These are phyloP conservation scores for Phalloptychus januarius DNA, from an alignment of 2,797 vertebrate genomes.

Conservation along the genomic window DNA sequence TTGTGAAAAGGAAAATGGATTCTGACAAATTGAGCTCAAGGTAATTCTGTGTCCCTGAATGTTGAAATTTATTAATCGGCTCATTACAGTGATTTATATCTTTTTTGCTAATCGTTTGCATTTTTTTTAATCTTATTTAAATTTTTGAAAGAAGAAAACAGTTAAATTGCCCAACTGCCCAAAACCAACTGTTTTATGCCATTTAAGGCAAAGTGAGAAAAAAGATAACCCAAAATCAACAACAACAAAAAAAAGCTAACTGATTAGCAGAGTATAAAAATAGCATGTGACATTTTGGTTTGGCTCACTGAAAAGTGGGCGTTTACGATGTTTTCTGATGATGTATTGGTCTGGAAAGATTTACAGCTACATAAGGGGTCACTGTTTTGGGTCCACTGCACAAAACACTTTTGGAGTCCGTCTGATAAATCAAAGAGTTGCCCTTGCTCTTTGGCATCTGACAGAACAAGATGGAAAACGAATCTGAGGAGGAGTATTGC, in stretches of 20 bases:
- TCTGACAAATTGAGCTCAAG: neutral
- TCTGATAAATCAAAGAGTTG: slow-evolving; percentile 20
- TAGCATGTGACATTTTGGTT: slow-evolving; percentile 7
- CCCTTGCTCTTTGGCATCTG: slow-evolving; percentile 16
- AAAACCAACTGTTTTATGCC: neutral
- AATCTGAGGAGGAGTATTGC: slow-evolving; percentile 25
- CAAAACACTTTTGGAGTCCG: slow-evolving; percentile 12
- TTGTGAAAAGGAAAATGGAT: neutral
- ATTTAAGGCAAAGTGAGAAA: neutral
- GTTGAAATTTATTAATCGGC: neutral
- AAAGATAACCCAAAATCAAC: neutral
- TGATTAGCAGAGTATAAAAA: slow-evolving; percentile 8
- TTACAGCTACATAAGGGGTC: slow-evolving; percentile 12
- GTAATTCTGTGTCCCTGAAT: neutral
- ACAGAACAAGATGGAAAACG: slow-evolving; percentile 18
- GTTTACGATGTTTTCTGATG: slow-evolving; percentile 9
- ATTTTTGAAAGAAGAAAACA: slow-evolving; percentile 3
- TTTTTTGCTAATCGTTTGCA: neutral
- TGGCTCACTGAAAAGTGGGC: slow-evolving; percentile 3
- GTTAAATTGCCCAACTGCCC: neutral
- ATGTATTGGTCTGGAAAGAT: slow-evolving; percentile 21
- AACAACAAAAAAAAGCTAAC: neutral
- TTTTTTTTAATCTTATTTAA: slow-evolving; percentile 2
- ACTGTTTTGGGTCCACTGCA: slow-evolving; percentile 15
- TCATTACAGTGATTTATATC: neutral